A percentile compares a stretch with the other conserved stretches of the same genome.
phyloP scores from a whole-genome alignment of 1,140 invertebrate species.

The Stegodyphus mimosarum region DNA sequence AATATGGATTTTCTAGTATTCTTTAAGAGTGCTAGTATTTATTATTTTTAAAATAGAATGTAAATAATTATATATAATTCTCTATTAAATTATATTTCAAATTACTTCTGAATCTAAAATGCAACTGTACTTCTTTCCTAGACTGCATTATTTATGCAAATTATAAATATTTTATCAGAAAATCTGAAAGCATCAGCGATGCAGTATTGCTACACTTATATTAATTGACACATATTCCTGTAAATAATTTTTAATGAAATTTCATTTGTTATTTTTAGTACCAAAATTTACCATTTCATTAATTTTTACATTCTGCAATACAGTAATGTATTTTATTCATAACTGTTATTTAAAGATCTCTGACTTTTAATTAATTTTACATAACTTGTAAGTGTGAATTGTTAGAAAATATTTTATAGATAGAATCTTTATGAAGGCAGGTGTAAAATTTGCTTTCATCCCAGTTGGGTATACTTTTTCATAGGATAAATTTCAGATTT shows the following conservation, averaged over 20 bases:
- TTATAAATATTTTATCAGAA: conserved; percentile 45
- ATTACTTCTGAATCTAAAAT: conserved; percentile 22
- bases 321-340: too few species aligned
- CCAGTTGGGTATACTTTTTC: conserved; percentile 23
- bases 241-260: conserved; percentile 16
- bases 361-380: too few species aligned
- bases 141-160: conserved; percentile 27
- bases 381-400: conserved; percentile 1
- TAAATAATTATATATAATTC: conserved; percentile 45
- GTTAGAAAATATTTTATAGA: conserved; percentile 50
- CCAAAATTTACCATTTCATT: too few species aligned
- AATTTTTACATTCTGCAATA: too few species aligned
- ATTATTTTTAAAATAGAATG: conserved; percentile 57
- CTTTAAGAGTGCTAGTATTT: conserved; percentile 50
- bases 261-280: not conserved
- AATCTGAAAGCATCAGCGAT: conserved; percentile 20
- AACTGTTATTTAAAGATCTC: too few species aligned
- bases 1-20: conserved; percentile 30
- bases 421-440: conserved; percentile 47
- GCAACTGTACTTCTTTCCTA: conserved; percentile 33
- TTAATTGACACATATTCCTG: conserved; percentile 16
- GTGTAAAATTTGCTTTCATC: conserved; percentile 38
- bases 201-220: not conserved
- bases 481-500: conserved; percentile 26
- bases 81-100: conserved; percentile 41